phyloP scores from a whole-genome alignment of 1,140 invertebrate genomes.

The Diorhabda carinulata region DNA sequence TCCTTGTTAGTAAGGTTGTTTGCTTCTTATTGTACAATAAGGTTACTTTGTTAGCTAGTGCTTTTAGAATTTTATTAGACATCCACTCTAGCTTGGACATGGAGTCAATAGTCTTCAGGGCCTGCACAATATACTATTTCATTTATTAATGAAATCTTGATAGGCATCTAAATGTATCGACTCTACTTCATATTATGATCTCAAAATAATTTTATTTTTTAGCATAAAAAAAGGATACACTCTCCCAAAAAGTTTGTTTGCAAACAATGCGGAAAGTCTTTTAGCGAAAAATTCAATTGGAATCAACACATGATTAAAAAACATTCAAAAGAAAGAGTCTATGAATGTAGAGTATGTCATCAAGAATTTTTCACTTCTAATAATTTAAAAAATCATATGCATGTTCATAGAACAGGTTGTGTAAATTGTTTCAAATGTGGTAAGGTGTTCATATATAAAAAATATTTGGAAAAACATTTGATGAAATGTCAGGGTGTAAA shows the following conservation, averaged over 20 bases:
- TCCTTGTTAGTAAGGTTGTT: too few species aligned
- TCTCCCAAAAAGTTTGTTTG: constrained; percentile 29
- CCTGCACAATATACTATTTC: too few species aligned
- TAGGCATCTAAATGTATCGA: too few species aligned
- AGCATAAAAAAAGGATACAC: constrained; percentile 26
- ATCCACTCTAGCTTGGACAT: too few species aligned
- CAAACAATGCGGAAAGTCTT: constrained; percentile 37
- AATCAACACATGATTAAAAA: constrained; percentile 31
- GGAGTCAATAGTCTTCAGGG: too few species aligned
- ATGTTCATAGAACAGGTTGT: constrained; percentile 24
- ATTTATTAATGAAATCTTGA: too few species aligned
- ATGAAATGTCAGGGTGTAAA: constrained; percentile 18
- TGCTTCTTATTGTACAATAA: too few species aligned
- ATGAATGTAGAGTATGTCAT: constrained; percentile 26
- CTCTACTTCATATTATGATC: too few species aligned
- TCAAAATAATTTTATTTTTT: not conserved
- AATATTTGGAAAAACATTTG: constrained; percentile 24
- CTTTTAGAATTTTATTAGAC: too few species aligned
- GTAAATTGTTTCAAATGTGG: constrained; percentile 24
- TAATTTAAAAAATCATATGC: constrained; percentile 28
- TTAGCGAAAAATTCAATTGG: constrained; percentile 34
- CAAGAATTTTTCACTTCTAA: constrained; percentile 24
- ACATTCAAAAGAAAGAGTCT: constrained; percentile 23
- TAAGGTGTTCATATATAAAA: constrained; percentile 27
- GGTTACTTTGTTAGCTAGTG: too few species aligned